phyloP scores from a whole-genome alignment of 92 coral and sea anemone species.

The Actinernus sp. region DNA sequence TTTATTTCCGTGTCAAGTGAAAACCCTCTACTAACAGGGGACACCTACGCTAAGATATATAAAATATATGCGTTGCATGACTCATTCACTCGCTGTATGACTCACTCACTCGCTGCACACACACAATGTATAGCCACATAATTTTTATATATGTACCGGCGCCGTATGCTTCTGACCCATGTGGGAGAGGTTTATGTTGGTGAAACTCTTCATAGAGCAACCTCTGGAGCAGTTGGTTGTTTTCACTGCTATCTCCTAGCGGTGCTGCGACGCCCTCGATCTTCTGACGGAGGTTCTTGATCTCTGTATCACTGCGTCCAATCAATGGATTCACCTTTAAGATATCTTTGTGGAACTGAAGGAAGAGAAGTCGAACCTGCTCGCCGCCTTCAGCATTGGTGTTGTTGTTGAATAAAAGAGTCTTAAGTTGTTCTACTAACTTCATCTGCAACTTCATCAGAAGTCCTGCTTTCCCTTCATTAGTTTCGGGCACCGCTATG shows the following conservation, averaged over 20 bases:
- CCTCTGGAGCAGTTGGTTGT: conserved; percentile 70
- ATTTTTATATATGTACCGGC: no score
- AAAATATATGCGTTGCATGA: no score
- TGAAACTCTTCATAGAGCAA: conserved; percentile 55
- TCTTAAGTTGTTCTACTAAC: conserved; percentile 44
- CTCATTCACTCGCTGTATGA: no score
- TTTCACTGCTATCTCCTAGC: conserved; percentile 86
- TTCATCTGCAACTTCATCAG: conserved; percentile 52
- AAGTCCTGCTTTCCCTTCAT: conserved; percentile 58
- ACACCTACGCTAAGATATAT: no score
- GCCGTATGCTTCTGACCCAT: no score
- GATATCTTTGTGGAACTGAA: conserved; percentile 32
- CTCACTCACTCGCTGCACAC: no score
- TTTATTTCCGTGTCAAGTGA: no score
- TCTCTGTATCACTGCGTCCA: conserved; percentile 55
- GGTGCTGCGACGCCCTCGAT: conserved; percentile 80
- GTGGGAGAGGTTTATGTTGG: no score
- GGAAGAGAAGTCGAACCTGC: conserved; percentile 55
- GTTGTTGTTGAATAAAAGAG: conserved; percentile 71
- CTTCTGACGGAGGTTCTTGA: conserved; percentile 42
- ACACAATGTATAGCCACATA: no score
- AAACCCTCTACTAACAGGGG: no score
- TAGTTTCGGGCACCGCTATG: conserved; percentile 59
- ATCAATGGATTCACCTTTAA: conserved; percentile 56
- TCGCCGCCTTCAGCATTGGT: conserved; percentile 64